Percentiles rank a stretch among this genome's conserved stretches.
Conservation (phyloP, 2,113 vertebrate genomes). For the Carettochelys insculpta region DNA sequence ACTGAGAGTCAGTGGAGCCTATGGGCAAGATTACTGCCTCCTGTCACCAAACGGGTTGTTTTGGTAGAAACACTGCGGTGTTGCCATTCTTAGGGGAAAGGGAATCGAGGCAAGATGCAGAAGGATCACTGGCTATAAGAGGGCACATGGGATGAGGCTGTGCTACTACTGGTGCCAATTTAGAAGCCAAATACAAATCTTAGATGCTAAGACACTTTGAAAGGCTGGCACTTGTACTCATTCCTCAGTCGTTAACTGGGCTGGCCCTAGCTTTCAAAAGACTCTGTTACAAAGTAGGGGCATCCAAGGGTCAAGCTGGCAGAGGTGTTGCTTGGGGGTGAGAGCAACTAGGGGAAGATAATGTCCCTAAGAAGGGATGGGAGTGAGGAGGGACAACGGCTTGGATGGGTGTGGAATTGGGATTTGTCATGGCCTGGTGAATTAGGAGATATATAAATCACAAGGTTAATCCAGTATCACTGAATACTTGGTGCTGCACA, state of each 20-base stretch:
- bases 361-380: fast-evolving
- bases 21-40: too few relatives aligned
- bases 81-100: too few relatives aligned
- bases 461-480: not conserved
- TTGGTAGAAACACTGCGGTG: too few relatives aligned
- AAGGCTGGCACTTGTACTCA: not conserved
- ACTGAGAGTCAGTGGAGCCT: too few relatives aligned
- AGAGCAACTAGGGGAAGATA: not conserved
- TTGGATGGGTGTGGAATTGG: too few relatives aligned
- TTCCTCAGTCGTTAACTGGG: not conserved
- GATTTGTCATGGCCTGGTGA: not conserved
- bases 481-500: not conserved
- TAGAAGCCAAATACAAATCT: not conserved
- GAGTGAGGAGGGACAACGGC: not conserved
- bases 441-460: not conserved
- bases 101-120: too few relatives aligned
- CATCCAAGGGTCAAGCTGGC: not conserved
- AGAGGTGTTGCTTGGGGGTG: not conserved
- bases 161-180: not conserved
- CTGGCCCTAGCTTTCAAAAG: not conserved
- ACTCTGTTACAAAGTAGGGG: not conserved
- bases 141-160: too few relatives aligned
- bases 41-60: too few relatives aligned
- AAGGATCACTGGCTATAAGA: too few relatives aligned
- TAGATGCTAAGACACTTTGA: not conserved